Evolutionary conservation across 2,113 vertebrate species (phyloP).

Genomic region (Monarcha castaneiventris): DNA sequence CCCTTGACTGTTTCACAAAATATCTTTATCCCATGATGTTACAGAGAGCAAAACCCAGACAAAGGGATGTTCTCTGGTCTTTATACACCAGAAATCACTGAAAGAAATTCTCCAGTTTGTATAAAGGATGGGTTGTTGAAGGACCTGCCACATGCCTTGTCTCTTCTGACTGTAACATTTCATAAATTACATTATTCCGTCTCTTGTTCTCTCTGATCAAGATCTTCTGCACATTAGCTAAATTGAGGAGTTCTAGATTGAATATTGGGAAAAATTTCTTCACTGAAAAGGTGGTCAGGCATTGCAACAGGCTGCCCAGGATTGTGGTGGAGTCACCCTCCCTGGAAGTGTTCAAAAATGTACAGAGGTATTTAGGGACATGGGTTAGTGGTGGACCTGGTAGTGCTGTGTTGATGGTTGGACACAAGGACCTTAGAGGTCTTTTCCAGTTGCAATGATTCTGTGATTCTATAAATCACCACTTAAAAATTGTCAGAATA

Average conservation of each 20-base stretch:
- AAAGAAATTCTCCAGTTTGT: not conserved
- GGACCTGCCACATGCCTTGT: rapidly evolving
- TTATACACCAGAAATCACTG: not conserved
- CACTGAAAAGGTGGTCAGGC: not conserved
- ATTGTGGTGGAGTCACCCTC: too few relatives aligned
- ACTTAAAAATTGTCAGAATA: not conserved
- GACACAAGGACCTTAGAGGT: too few relatives aligned
- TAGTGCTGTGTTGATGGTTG: not conserved
- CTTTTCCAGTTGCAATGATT: not conserved
- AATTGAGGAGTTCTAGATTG: not conserved
- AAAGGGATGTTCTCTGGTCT: not conserved
- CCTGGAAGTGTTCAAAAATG: not conserved
- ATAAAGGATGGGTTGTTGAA: not conserved
- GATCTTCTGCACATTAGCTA: not conserved
- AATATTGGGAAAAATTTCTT: not conserved
- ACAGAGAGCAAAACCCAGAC: not conserved
- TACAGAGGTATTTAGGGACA: not conserved
- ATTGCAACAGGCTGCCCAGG: not conserved
- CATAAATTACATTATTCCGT: not conserved
- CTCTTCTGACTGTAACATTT: not conserved
- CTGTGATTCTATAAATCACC: not conserved
- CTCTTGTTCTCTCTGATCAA: not conserved
- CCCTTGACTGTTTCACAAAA: not conserved
- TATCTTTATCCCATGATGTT: not conserved
- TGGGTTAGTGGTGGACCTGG: too few relatives aligned